A percentile compares a stretch with the other conserved stretches of the same genome.
Conservation (phyloP, 2,113 vertebrate genomes). For the Nothobranchius furzeri region DNA sequence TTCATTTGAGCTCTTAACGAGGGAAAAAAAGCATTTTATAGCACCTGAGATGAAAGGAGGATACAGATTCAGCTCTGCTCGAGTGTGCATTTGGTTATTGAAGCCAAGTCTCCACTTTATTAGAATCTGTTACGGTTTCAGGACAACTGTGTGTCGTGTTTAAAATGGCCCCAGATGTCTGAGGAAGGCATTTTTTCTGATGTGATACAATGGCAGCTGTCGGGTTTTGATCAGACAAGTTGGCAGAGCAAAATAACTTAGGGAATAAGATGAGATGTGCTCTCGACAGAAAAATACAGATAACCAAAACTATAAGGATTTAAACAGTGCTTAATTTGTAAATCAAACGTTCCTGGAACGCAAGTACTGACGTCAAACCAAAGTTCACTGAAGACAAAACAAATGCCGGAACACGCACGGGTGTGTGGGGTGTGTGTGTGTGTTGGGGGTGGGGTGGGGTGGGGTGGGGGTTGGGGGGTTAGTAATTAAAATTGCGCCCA, state of each 20-base stretch:
- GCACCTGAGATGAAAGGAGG: background rate
- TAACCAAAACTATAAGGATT: background rate
- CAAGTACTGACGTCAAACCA: background rate
- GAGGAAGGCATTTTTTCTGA: background rate
- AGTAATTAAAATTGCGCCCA: no score
- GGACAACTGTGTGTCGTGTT: background rate
- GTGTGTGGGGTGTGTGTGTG: no score
- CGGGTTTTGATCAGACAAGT: background rate
- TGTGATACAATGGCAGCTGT: background rate
- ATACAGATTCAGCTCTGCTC: constrained; percentile 1
- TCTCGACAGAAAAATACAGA: background rate
- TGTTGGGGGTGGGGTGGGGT: no score
- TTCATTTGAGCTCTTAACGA: constrained; percentile 1
- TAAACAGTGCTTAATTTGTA: no score
- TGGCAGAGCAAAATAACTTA: background rate
- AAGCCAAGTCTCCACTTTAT: background rate
- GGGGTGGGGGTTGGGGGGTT: no score
- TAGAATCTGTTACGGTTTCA: background rate
- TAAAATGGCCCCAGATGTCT: background rate
- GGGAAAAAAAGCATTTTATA: background rate
- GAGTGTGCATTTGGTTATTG: background rate
- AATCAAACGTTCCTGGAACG: background rate
- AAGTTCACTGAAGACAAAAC: no score
- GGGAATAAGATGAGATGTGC: background rate
- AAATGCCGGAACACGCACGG: no score